Conservation (phyloP, 2,797 vertebrate species). For the Sebastes vulpes region DNA sequence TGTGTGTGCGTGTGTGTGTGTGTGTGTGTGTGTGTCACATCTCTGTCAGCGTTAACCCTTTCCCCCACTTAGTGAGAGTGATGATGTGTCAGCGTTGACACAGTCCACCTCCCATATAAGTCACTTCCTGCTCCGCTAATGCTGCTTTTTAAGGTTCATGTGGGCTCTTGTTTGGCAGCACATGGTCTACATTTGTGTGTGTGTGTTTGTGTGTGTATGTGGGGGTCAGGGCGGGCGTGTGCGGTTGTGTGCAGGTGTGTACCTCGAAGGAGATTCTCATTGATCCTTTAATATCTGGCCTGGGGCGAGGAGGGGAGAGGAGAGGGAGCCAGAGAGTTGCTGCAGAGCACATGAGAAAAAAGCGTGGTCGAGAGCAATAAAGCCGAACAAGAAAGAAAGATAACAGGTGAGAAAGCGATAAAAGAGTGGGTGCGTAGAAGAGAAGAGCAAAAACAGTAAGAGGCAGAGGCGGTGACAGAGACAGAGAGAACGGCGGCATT, state of each 20-base stretch:
- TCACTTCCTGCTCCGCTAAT: conserved; percentile 64
- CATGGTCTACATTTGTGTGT: conserved; percentile 19
- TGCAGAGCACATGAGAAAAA: conserved; percentile 60
- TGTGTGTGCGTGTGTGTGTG: conserved; percentile 6
- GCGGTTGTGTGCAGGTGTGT: conserved; percentile 81
- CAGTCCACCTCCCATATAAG: conserved; percentile 15
- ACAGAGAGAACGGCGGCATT: conserved; percentile 10
- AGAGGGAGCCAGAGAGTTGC: conserved; percentile 39
- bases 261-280: conserved; percentile 80
- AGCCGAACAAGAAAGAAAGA: conserved; percentile 44
- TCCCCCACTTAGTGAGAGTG: conserved; percentile 26
- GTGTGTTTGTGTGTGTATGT: conserved; percentile 31
- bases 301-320: conserved; percentile 30
- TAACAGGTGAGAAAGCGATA: conserved; percentile 56
- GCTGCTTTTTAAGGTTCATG: conserved; percentile 24
- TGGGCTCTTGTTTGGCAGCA: conserved; percentile 18
- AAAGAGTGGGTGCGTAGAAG: conserved; percentile 34
- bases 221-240: conserved; percentile 37
- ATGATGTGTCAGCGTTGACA: conserved; percentile 54
- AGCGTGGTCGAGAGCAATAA: conserved; percentile 43
- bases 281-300: conserved; percentile 85
- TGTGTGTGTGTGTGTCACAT: conserved; percentile 48
- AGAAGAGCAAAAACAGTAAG: conserved; percentile 33
- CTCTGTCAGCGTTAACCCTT: conserved; percentile 66
- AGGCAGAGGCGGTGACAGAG: conserved; percentile 38